These are phyloP conservation scores for Hypsibius dujardini DNA, from an alignment of 1,140 invertebrate species.

Conservation along the genomic window DNA sequence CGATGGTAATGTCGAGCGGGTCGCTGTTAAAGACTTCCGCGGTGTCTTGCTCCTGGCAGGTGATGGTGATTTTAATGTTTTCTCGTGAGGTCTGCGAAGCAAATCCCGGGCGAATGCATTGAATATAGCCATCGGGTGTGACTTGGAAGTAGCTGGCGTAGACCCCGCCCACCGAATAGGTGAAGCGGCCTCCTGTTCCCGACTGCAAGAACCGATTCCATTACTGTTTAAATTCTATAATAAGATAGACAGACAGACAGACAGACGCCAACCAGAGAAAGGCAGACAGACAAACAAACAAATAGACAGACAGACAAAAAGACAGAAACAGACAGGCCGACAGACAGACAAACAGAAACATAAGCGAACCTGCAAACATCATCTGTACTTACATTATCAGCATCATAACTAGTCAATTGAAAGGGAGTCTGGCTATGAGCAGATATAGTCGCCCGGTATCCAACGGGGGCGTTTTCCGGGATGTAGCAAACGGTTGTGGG, in stretches of 20 bases:
- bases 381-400: neutral
- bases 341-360: neutral
- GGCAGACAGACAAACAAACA: too few relatives aligned
- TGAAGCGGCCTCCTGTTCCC: neutral
- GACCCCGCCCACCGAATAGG: neutral
- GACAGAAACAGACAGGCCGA: too few relatives aligned
- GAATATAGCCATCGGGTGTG: slow-evolving; percentile 13
- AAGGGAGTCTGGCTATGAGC: neutral
- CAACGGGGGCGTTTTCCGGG: slow-evolving; percentile 59
- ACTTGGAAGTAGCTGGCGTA: slow-evolving; percentile 15
- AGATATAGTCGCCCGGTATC: slow-evolving; percentile 10
- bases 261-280: too few relatives aligned
- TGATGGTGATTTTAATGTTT: slow-evolving; percentile 12
- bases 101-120: slow-evolving; percentile 12
- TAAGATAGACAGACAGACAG: too few relatives aligned
- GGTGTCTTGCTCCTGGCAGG: slow-evolving; percentile 13
- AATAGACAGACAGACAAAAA: too few relatives aligned
- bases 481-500: slow-evolving; percentile 55
- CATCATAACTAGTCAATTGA: neutral
- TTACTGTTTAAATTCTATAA: too few relatives aligned
- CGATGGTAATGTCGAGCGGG: slow-evolving; percentile 8
- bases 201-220: too few relatives aligned
- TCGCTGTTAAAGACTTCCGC: slow-evolving; percentile 6
- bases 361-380: neutral
- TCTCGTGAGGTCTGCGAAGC: slow-evolving; percentile 13